phyloP scores from a whole-genome alignment of 2,888 invertebrate species.

The Caenorhabditis sp. region DNA sequence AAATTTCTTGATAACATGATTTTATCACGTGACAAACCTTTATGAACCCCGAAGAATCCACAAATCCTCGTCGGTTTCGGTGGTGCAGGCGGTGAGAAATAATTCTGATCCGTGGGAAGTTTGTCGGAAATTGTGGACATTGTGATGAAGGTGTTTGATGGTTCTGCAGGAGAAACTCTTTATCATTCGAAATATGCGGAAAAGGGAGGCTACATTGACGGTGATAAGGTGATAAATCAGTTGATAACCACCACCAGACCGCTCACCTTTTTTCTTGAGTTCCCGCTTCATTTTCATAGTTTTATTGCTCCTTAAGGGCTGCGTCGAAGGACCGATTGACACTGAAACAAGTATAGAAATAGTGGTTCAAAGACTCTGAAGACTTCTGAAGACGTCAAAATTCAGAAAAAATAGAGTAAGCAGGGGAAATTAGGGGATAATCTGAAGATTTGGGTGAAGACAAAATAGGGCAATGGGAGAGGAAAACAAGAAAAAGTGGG shows the following conservation, averaged over 20 bases:
- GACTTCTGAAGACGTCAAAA: neutral
- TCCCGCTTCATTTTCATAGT: constrained; percentile 39
- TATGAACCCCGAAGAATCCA: constrained; percentile 58
- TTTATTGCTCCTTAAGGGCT: neutral
- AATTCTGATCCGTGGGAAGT: constrained; percentile 58
- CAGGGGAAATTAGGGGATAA: constrained; percentile 7
- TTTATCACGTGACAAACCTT: constrained; percentile 53
- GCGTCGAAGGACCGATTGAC: constrained; percentile 7
- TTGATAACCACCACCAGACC: no score
- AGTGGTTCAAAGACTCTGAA: neutral
- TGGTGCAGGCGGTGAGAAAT: constrained; percentile 43
- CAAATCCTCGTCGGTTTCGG: constrained; percentile 60
- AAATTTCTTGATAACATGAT: neutral
- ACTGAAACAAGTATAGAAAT: neutral
- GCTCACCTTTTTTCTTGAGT: constrained; percentile 45
- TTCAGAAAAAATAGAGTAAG: no score
- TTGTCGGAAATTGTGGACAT: constrained; percentile 66
- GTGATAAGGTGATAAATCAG: constrained; percentile 1
- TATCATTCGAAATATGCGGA: constrained; percentile 7
- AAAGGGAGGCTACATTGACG: constrained; percentile 12
- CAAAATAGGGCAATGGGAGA: neutral
- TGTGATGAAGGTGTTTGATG: constrained; percentile 53
- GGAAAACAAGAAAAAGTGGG: constrained; percentile 7
- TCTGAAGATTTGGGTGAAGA: neutral
- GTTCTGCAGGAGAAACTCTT: constrained; percentile 22